These are phyloP conservation scores for Sarcophaga peregrina DNA, from an alignment of 1,140 invertebrate species.

Conservation along the genomic window DNA sequence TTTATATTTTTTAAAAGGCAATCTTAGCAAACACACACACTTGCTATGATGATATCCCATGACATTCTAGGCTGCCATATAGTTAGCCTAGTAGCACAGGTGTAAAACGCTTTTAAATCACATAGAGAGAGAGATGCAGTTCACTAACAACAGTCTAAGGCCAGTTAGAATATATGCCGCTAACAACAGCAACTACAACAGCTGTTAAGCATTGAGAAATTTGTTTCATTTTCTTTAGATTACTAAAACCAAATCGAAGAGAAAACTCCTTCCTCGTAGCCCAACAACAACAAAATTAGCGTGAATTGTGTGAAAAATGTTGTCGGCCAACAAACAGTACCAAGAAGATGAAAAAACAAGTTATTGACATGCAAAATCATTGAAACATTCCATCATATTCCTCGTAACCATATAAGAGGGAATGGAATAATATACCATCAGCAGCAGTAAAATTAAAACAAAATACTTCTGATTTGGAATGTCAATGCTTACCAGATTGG, in stretches of 20 bases:
- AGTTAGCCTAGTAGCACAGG: neutral
- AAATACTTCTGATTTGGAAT: no score
- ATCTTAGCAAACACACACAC: conserved; percentile 29
- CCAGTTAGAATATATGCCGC: neutral
- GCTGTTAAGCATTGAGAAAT: no score
- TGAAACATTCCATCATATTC: conserved; percentile 6
- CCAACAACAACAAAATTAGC: conserved; percentile 16
- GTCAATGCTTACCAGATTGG: no score
- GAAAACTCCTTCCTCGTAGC: no score
- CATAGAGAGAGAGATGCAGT: neutral
- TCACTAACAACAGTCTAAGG: neutral
- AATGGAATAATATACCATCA: neutral
- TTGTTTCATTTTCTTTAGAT: no score
- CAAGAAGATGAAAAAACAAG: neutral
- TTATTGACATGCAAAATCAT: conserved; percentile 25
- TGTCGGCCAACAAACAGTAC: neutral
- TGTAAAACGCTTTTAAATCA: conserved; percentile 15
- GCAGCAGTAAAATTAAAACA: neutral
- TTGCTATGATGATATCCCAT: neutral
- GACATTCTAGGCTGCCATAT: neutral
- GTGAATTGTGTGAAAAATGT: conserved; percentile 24
- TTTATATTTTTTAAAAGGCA: neutral
- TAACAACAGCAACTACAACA: neutral
- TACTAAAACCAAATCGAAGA: no score
- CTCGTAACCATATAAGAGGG: no score